A percentile compares a stretch with the other conserved stretches of the same genome.
phyloP scores from a whole-genome alignment of 1,140 invertebrate genomes.

The Parasteatoda tepidariorum region DNA sequence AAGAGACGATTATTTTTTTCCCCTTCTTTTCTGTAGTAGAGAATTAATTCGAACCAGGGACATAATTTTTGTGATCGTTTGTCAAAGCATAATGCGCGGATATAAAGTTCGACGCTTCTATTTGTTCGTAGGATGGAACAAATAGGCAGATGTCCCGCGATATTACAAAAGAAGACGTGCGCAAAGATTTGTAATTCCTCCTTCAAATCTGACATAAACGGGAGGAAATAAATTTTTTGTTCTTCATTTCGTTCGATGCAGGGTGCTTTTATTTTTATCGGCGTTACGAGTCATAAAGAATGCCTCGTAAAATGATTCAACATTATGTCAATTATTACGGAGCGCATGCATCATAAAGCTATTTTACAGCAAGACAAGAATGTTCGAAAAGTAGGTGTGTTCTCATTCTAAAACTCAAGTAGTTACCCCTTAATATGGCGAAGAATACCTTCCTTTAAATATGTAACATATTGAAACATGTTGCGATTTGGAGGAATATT shows the following conservation, averaged over 20 bases:
- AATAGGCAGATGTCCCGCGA: background rate
- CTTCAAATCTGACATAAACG: too few relatives aligned
- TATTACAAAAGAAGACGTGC: background rate
- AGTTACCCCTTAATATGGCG: too few relatives aligned
- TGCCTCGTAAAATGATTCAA: conserved; percentile 10
- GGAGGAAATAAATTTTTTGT: too few relatives aligned
- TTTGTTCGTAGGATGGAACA: too few relatives aligned
- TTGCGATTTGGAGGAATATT: too few relatives aligned
- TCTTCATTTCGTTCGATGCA: too few relatives aligned
- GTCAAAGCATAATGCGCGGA: background rate
- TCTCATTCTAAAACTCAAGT: too few relatives aligned
- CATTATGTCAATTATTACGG: conserved; percentile 26
- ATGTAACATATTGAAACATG: background rate
- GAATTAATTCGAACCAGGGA: too few relatives aligned
- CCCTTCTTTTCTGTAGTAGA: too few relatives aligned
- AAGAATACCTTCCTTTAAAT: too few relatives aligned
- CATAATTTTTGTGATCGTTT: background rate
- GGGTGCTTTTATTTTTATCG: too few relatives aligned
- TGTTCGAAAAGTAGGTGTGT: too few relatives aligned
- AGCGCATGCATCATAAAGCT: conserved; percentile 14
- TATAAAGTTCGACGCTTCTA: background rate
- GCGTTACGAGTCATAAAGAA: conserved; percentile 4
- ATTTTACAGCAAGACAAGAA: background rate
- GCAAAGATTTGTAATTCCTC: background rate
- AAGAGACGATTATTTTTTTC: background rate